A percentile compares a stretch with the other conserved stretches of the same genome.
Evolutionary conservation across 2,113 vertebrate genomes (phyloP).

Genomic region (Dasypus novemcinctus): DNA sequence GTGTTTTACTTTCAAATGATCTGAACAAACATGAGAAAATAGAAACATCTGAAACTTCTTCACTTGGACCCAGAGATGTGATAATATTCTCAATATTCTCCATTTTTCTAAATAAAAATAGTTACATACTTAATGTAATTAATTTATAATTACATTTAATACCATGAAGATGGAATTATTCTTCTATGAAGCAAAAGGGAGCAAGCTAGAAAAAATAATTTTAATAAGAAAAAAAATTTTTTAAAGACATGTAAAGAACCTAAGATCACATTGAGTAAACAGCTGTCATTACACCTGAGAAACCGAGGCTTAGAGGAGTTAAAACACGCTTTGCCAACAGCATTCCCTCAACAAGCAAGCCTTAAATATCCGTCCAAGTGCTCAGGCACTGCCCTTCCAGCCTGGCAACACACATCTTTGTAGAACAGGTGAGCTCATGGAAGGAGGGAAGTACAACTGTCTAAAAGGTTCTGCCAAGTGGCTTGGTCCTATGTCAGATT

Average conservation of each 20-base stretch:
- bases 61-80: not conserved
- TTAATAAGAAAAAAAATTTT: not conserved
- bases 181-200: not conserved
- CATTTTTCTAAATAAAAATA: constrained; percentile 22
- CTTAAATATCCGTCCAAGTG: fast-evolving
- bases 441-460: not conserved
- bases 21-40: not conserved
- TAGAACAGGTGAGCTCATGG: not conserved
- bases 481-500: not conserved
- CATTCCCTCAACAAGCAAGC: not conserved
- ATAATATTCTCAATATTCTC: not conserved
- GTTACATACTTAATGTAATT: not conserved
- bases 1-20: not conserved
- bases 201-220: not conserved
- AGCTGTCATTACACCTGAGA: not conserved
- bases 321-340: no score
- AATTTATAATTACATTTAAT: not conserved
- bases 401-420: not conserved
- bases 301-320: not conserved
- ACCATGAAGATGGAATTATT: not conserved
- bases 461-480: not conserved
- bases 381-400: no score
- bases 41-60: not conserved
- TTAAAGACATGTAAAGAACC: constrained; percentile 5
- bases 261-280: not conserved